Percentiles rank a stretch among this genome's conserved stretches.
Conservation (phyloP, 2,113 vertebrate genomes). For the Halcyon malimbica region DNA sequence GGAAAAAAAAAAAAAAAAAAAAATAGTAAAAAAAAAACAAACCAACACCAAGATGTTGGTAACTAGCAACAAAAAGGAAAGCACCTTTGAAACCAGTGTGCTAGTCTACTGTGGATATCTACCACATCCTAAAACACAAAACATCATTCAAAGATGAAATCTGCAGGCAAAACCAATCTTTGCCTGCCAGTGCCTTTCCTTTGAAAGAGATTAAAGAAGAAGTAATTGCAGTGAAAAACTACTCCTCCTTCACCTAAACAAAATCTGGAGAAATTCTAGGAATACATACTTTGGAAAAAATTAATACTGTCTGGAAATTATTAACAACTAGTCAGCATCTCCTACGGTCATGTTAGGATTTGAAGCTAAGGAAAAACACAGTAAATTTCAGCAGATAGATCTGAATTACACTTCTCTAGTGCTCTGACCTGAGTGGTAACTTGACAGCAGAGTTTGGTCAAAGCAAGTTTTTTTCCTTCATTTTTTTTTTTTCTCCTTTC, state of each 20-base stretch:
- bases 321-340: background rate
- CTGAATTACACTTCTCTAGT: background rate
- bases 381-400: background rate
- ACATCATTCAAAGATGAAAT: constrained; percentile 16
- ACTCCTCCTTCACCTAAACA: background rate
- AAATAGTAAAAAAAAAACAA: too few species aligned
- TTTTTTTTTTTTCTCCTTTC: background rate
- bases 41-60: background rate
- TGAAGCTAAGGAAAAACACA: background rate
- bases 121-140: constrained; percentile 47
- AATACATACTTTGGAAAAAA: background rate
- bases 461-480: background rate
- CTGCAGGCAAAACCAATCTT: constrained; percentile 34
- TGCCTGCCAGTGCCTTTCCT: background rate
- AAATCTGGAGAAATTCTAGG: background rate
- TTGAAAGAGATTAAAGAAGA: constrained; percentile 23
- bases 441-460: background rate
- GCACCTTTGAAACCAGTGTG: constrained; percentile 22
- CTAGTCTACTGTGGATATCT: constrained; percentile 3
- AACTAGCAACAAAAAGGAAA: constrained; percentile 33
- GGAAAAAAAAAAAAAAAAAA: background rate
- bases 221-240: background rate
- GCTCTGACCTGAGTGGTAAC: background rate
- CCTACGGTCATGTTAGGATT: background rate
- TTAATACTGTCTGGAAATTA: background rate